A percentile compares a stretch with the other conserved stretches of the same genome.
Evolutionary conservation across 2,888 invertebrate species (phyloP).

Genomic region (Acleris holmiana): DNA sequence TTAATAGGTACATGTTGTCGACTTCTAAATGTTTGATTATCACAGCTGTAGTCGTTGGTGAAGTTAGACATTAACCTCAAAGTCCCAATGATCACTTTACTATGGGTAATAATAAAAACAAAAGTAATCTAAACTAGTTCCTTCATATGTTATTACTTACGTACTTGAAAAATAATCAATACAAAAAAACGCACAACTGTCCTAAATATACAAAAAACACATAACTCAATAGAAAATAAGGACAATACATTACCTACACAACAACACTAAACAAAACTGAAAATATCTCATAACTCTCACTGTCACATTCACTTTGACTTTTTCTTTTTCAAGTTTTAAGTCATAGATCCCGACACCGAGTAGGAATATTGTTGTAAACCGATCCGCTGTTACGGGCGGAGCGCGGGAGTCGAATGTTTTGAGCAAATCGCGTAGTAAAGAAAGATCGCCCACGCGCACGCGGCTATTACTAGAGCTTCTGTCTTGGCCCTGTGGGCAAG

Average conservation of each 20-base stretch:
- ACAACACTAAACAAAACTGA: slow-evolving; percentile 70
- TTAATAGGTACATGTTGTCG: no score
- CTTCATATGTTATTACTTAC: no score
- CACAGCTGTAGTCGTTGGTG: no score
- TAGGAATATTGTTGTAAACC: slow-evolving; percentile 62
- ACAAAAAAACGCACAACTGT: neutral
- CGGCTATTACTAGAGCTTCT: slow-evolving; percentile 75
- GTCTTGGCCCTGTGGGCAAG: slow-evolving; percentile 74
- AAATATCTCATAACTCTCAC: slow-evolving; percentile 65
- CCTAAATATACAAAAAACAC: neutral
- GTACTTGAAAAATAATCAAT: neutral
- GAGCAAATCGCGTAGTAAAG: slow-evolving; percentile 69
- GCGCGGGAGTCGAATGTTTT: slow-evolving; percentile 70
- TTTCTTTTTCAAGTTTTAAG: no score
- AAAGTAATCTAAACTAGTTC: no score
- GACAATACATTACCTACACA: slow-evolving; percentile 63
- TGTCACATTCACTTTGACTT: slow-evolving; percentile 23
- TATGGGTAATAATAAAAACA: no score
- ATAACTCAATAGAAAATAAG: slow-evolving; percentile 24
- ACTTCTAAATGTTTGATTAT: no score
- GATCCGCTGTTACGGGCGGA: slow-evolving; percentile 53
- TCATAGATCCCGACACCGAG: slow-evolving; percentile 23
- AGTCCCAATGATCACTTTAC: no score
- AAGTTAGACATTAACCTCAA: no score
- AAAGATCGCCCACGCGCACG: slow-evolving; percentile 77